Conservation (phyloP, 2,888 invertebrate genomes). For the Oscheius onirici region DNA sequence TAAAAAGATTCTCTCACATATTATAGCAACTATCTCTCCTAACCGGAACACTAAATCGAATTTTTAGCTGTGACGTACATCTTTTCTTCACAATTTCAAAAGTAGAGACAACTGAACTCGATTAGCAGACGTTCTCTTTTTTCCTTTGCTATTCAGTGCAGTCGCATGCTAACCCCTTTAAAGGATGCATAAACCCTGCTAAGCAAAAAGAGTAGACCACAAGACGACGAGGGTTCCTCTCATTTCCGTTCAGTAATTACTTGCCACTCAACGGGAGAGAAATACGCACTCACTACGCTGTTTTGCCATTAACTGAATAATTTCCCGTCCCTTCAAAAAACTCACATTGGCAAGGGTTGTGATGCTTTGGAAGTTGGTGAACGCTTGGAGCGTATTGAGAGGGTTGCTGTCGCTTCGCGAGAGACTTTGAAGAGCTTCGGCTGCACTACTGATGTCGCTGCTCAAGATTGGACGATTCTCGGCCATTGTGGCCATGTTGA, state of each 20-base stretch:
- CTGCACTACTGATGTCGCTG: slow-evolving; percentile 24
- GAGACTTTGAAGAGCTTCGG: slow-evolving; percentile 23
- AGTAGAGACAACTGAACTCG: no score
- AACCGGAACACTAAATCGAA: no score
- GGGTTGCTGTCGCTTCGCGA: background rate
- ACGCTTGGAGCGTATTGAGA: slow-evolving; percentile 14
- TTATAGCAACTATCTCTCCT: no score
- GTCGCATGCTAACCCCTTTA: no score
- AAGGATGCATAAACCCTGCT: no score
- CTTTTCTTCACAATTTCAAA: no score
- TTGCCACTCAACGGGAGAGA: background rate
- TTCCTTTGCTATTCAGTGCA: no score
- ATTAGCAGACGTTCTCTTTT: no score
- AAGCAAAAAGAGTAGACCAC: no score
- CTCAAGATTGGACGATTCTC: slow-evolving; percentile 4
- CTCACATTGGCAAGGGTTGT: slow-evolving; percentile 19
- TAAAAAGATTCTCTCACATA: no score
- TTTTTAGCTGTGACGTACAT: no score
- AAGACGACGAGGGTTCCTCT: background rate
- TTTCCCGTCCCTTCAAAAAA: background rate
- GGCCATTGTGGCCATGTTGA: slow-evolving; percentile 19
- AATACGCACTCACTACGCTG: background rate
- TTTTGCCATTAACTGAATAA: no score
- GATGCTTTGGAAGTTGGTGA: slow-evolving; percentile 19
- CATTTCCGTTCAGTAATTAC: slow-evolving; percentile 17